Base-by-base conservation (phyloP, 1,140 invertebrate genomes). In the Apocrypta bakeri region DNA sequence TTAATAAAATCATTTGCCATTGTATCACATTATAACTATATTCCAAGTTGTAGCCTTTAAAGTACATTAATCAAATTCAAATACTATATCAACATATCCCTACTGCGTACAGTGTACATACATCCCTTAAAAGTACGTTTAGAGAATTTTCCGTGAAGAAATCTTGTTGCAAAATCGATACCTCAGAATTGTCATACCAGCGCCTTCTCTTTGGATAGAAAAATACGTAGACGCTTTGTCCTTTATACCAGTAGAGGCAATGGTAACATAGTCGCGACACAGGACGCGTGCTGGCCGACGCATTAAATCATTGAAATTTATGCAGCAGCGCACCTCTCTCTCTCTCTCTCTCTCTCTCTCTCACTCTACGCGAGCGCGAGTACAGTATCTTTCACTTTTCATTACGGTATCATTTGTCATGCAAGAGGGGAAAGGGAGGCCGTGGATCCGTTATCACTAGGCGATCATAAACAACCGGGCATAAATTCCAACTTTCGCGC, bases 241-340 rank as follows among this genome's bases (percentile, higher is more conserved):
- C 79, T 40, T 11, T 27, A 9, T 25, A 25, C 1, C n/a, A 66
- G 63, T 6, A 29, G 25, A 27, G n/a, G 66, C 17, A 56, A 56
- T 56, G n/a, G 48, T 21, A 4, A n/a, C 17, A 56, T 21, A 56
- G 31, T n/a, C 29, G 68, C 42, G 61, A 31, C 42, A 42, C 4
- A 68, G 63, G 24, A 69, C n/a, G n/a, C 24, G 33, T 37, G 21
- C n/a, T 31, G 21, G 75, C 27, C 56, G 74, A 89, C 88, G 89
- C 90, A 91, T 90, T 92, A 92, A 92, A 92, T 92, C 91, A 92
- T 92, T 91, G 90, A 91, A 92, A 92, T 92, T 92, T 92, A 92
- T 92, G 90, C 91, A 90, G 87, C 86, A 87, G 84, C 85, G 86
- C 85, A 85, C 84, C n/a, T 84, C 86, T 85, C 17, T 17, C 48